Conservation (phyloP, 2,888 invertebrate genomes). For the Thyatira batis region DNA sequence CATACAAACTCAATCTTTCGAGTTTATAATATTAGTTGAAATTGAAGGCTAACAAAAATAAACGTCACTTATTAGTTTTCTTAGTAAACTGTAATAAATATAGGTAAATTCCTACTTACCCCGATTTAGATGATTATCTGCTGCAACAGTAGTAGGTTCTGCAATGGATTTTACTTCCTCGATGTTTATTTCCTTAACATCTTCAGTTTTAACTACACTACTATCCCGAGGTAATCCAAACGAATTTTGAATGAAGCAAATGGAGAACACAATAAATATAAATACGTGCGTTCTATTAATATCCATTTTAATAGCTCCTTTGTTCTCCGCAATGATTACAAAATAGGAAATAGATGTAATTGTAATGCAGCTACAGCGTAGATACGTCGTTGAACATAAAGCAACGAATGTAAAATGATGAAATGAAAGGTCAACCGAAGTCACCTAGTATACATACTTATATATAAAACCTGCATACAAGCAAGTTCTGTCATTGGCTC, state of each 20-base stretch:
- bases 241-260: conserved; percentile 27
- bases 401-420: conserved; percentile 31
- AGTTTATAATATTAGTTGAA: no score
- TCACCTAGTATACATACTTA: conserved; percentile 15
- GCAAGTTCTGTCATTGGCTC: not conserved
- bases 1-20: no score
- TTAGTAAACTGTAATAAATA: no score
- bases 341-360: conserved; percentile 12
- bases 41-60: no score
- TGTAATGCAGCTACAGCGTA: conserved; percentile 17
- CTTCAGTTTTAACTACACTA: conserved; percentile 15
- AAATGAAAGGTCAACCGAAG: conserved; percentile 38
- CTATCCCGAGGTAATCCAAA: conserved; percentile 41
- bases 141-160: conserved; percentile 2
- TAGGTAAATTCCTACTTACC: not conserved
- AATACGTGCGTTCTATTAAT: conserved; percentile 19
- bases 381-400: conserved; percentile 15
- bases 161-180: not conserved
- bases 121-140: not conserved
- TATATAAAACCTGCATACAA: conserved; percentile 10
- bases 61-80: no score
- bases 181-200: conserved; percentile 2
- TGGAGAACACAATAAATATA: conserved; percentile 23
- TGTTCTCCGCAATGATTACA: conserved; percentile 10
- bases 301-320: conserved; percentile 31